A percentile compares a stretch with the other conserved stretches of the same genome.
These are phyloP conservation scores for Nomada ferruginata DNA, from an alignment of 2,888 invertebrate genomes.

Conservation along the genomic window DNA sequence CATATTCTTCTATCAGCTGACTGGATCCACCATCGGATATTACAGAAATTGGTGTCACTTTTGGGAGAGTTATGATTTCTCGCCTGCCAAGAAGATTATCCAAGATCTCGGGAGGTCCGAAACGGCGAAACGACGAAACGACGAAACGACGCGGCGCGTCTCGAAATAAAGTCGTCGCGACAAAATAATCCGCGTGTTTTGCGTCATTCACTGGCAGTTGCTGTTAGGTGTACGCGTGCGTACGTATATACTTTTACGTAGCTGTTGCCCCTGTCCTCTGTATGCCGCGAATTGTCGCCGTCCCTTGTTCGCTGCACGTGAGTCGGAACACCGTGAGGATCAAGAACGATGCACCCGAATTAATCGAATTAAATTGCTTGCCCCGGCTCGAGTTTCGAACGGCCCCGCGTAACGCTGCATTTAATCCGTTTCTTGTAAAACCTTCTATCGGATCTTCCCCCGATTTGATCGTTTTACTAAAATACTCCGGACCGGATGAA, in stretches of 20 bases:
- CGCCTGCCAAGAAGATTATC: conserved; percentile 38
- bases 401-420: no score
- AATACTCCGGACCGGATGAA: not conserved
- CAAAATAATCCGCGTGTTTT: conserved; percentile 78
- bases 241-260: conserved; percentile 17
- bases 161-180: conserved; percentile 78
- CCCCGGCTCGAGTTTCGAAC: not conserved
- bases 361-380: conserved; percentile 52
- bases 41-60: conserved; percentile 11
- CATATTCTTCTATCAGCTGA: conserved; percentile 15
- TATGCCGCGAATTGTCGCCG: conserved; percentile 11
- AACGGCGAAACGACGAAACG: conserved; percentile 3
- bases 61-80: conserved; percentile 22
- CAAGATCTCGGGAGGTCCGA: conserved; percentile 24
- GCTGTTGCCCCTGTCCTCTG: conserved; percentile 6
- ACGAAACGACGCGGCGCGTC: conserved; percentile 43
- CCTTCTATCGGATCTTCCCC: not conserved
- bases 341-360: conserved; percentile 51
- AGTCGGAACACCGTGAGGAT: conserved; percentile 17
- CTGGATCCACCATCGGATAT: not conserved
- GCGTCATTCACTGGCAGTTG: conserved; percentile 73
- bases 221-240: not conserved
- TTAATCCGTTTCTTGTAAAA: not conserved
- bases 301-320: conserved; percentile 45
- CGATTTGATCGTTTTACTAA: not conserved